Base-by-base conservation (phyloP, 2,797 vertebrate genomes). In the Cyclura pinguis region DNA sequence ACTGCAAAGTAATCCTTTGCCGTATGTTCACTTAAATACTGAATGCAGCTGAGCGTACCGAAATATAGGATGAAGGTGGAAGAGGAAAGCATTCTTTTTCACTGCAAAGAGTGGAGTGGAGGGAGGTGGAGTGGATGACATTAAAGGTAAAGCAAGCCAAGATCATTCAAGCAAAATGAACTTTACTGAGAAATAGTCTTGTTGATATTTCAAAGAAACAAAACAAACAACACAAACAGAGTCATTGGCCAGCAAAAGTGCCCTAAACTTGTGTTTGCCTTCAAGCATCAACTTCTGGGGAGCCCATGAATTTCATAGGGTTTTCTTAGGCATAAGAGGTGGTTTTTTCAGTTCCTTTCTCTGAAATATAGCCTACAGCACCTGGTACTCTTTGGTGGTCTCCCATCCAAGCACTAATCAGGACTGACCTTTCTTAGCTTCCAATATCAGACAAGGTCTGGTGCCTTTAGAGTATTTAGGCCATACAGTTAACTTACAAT, bases 1-100 rank as follows among this genome's bases (percentile, higher is more conserved):
- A 67, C 80, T 91, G 89, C 86, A 85, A 93, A 69, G 52, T 6
- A 32, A 77, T 52, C 35, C 13, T 67, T 50, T 92, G 89, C 81
- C 89, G 82, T 72, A 27, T 1, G 67, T 52, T 90, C 42, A 69
- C 22, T 62, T 35, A 74, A 32, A 76, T 35, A 18, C 32, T 76
- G 78, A 67, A 24, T 50, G 76, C 27, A 50, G 47, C 42, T 78
- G 27, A 6, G 6, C 74, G 14, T 91, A 86, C 42, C 84, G 69
- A 85, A 81, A 57, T 67, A 80, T 6, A 55, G n/a, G 72, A 27
- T 62, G 78, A 50, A 29, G 20, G 57, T 32, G 24, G 22, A 78
- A 67, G 20, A 67, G n/a, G 82, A 35, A 22, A 62, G 6, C 62
- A 67, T 13, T 81, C 42, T 47, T 12, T 81, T n/a, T 32, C 52